Base-by-base conservation (phyloP, 2,113 vertebrate genomes). In the Chionis minor region DNA sequence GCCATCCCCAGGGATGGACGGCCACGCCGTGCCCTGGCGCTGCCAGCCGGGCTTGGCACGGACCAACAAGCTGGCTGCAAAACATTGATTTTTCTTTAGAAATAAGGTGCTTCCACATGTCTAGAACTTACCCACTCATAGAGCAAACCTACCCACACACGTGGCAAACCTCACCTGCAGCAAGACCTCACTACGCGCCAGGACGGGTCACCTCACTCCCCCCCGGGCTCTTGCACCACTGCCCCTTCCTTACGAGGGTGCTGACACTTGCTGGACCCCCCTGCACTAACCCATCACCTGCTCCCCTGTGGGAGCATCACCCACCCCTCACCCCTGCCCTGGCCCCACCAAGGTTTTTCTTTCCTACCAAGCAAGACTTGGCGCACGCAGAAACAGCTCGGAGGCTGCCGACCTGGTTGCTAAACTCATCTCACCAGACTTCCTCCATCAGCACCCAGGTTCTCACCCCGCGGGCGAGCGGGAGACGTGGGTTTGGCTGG, bases 61-160 rank as follows among this genome's bases (percentile, higher is more conserved):
- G n/a, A 54, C 21, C 22, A 1, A 47, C 24, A 17, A 38, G 6
- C 16, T 2, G 56, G 26, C 71, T 67, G 33, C 38, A 49, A 9
- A 4, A 51, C 22, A 12, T 24, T 2, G 1, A 1, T 15, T 65
- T 88, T 51, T 28, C 70, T 38, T 28, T n/a, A 32, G 12, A 38
- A 32, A 32, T 8, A 17, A 70, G 18, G 11, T 2, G 11, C 8
- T 81, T 24, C 14, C 38, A 18, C 12, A 10, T 2, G 1, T 8
- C 8, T 1, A 35, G 22, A 7, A 21, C 56, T 8, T 27, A 5
- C 2, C 3, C 30, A 6, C 12, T 6, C 1, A 0, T 6, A 26
- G 2, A 75, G 26, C 65, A 75, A 85, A 58, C 12, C 33, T 28
- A 7, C 10, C 49, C 49, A 12, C 49, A 8, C 1, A 0, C 5